Evolutionary conservation across 2,113 vertebrate species (phyloP).

Genomic region (Dicerorhinus sumatrensis): DNA sequence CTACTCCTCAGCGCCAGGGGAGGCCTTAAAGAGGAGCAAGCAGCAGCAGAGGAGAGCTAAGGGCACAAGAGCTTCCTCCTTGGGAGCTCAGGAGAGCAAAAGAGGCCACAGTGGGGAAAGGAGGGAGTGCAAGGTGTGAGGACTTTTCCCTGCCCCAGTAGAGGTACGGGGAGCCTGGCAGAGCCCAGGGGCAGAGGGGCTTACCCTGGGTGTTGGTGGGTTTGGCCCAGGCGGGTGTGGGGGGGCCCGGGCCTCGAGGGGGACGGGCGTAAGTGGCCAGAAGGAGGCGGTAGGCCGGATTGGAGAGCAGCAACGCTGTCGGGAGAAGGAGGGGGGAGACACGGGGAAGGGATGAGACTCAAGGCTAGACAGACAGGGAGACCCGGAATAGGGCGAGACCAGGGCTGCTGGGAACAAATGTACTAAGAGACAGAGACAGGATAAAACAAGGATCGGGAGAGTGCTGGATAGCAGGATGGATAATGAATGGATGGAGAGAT

Average conservation of each 20-base stretch:
- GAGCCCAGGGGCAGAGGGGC: conserved; percentile 77
- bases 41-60: background rate
- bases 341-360: conserved; percentile 83
- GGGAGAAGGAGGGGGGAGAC: conserved; percentile 85
- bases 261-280: conserved; percentile 92
- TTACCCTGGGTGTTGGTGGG: conserved; percentile 89
- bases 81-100: conserved; percentile 67
- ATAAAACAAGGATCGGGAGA: background rate
- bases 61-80: background rate
- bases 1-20: background rate
- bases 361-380: conserved; percentile 74
- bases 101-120: conserved; percentile 57
- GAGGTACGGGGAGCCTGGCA: background rate
- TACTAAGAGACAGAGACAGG: background rate
- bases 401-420: background rate
- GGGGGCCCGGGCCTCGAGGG: conserved; percentile 83
- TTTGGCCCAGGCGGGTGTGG: conserved; percentile 85
- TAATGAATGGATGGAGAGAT: background rate
- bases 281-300: conserved; percentile 95
- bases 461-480: background rate
- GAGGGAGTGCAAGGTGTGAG: conserved; percentile 48
- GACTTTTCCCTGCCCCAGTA: conserved; percentile 52
- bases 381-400: conserved; percentile 13
- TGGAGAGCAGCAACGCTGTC: conserved; percentile 95
- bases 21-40: conserved; percentile 1